Evolutionary conservation across 2,797 vertebrate species (phyloP), one percentile per base, ranked within the genome.

Genomic region (Acanthis flammea): DNA sequence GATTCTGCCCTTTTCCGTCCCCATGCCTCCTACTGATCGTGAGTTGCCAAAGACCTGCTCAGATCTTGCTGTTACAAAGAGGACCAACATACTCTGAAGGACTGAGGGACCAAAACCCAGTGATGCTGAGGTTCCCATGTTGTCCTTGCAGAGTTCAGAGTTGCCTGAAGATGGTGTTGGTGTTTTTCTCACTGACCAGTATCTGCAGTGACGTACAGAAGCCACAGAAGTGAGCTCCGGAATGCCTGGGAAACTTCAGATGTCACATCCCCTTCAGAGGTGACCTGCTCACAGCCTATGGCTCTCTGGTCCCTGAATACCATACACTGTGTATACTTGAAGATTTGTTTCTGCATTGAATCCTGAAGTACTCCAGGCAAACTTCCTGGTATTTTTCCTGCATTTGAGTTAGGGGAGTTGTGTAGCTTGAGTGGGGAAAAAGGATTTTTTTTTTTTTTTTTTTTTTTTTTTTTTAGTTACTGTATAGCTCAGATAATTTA

Each of bases 11-110:
- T 76, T 24, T 21, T n/a, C 58, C 65, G 60, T 86, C 71, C 47
- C 50, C 31, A 8, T 21, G 45, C 74, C 83, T 91, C 73, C 77
- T 67, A 18, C 75, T 11, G 4, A 54, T 15, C 6, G 0, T 33
- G 19, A 88, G 57, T 90, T 94, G 86, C 96, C 96, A 86, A 84
- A 96, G 95, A 97, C 94, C 53, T 89, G 63, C 77, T 85, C 31
- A 6, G 86, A 78, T 89, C 66, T 86, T 54, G 47, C 78, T 60
- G 50, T 88, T 85, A 45, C 62, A 24, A 62, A 77, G 58, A 42
- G 39, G 62, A 92, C 58, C 57, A 44, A 24, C 9, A 7, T 61
- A 54, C 48, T 94, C 35, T 3, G 9, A 61, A 86, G 74, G 47
- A 68, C 2, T 24, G 10, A 51, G 15, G 47, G 55, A 67, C 82